These are phyloP conservation scores for Dendroctonus ponderosae DNA, from an alignment of 1,140 invertebrate species.

Conservation along the genomic window DNA sequence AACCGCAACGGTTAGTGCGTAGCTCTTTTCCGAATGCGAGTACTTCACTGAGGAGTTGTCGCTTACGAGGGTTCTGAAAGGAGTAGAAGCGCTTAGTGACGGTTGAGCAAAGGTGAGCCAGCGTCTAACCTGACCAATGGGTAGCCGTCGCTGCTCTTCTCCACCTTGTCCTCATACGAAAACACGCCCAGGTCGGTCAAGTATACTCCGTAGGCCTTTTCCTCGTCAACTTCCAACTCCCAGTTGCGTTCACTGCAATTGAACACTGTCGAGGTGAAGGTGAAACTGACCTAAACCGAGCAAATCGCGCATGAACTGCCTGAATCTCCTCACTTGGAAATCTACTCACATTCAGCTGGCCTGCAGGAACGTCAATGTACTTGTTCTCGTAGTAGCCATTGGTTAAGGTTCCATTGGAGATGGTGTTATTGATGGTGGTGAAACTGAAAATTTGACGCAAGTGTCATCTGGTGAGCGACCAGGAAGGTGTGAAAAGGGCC, in stretches of 20 bases:
- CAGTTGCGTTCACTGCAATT: not conserved
- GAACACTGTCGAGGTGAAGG: not conserved
- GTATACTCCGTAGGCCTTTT: constrained; percentile 31
- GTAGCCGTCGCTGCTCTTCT: constrained; percentile 51
- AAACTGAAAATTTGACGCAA: constrained; percentile 1
- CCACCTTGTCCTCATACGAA: constrained; percentile 42
- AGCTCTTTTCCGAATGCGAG: not conserved
- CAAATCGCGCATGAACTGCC: no score
- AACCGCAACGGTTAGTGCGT: constrained; percentile 1
- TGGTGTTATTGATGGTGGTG: not conserved
- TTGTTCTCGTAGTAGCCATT: constrained; percentile 22
- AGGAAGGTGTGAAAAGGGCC: not conserved
- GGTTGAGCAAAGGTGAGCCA: not conserved
- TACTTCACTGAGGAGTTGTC: constrained; percentile 4
- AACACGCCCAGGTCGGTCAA: not conserved
- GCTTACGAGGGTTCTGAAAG: constrained; percentile 25
- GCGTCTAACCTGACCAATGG: constrained; percentile 50
- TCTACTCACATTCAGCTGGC: not conserved
- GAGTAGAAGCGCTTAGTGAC: not conserved
- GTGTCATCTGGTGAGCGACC: not conserved
- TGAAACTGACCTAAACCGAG: constrained; percentile 13
- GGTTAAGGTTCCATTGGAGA: not conserved
- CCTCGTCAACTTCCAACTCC: constrained; percentile 4
- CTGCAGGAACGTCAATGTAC: constrained; percentile 16
- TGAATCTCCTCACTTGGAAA: no score